Conservation (phyloP, 1,140 invertebrate species). For the Diachasmimorpha longicaudata region DNA sequence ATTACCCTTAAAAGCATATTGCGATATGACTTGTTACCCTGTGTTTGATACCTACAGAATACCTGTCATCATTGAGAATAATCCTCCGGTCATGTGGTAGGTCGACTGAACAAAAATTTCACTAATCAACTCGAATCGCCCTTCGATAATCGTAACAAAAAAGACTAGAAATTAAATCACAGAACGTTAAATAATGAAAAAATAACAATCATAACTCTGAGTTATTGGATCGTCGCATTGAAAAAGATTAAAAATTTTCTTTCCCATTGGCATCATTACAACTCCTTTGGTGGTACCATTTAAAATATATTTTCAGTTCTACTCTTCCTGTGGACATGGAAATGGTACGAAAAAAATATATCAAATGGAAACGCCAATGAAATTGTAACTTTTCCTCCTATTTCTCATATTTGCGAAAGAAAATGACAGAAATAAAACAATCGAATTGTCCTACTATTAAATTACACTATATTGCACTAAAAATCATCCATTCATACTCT, state of each 20-base stretch:
- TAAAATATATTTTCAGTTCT: too few relatives aligned
- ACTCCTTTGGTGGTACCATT: too few relatives aligned
- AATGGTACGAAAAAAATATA: too few relatives aligned
- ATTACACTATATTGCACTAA: constrained; percentile 60
- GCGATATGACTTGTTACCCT: constrained; percentile 56
- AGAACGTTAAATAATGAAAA: background rate
- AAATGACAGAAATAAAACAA: background rate
- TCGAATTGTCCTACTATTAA: background rate
- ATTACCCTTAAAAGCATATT: constrained; percentile 47
- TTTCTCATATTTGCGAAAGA: background rate
- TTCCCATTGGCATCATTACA: too few relatives aligned
- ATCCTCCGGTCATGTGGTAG: constrained; percentile 6
- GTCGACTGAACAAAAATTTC: background rate
- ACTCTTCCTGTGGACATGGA: too few relatives aligned
- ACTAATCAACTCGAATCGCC: background rate
- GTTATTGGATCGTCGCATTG: background rate
- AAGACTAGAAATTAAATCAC: background rate
- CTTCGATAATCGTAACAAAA: background rate
- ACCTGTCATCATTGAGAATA: constrained; percentile 29
- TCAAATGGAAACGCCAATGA: too few relatives aligned
- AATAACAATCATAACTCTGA: background rate
- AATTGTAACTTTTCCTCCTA: background rate
- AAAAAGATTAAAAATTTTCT: too few relatives aligned
- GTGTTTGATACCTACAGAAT: constrained; percentile 49
- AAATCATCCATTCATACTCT: constrained; percentile 37